phyloP scores from a whole-genome alignment of 2,113 vertebrate species.

The Corapipo altera region DNA sequence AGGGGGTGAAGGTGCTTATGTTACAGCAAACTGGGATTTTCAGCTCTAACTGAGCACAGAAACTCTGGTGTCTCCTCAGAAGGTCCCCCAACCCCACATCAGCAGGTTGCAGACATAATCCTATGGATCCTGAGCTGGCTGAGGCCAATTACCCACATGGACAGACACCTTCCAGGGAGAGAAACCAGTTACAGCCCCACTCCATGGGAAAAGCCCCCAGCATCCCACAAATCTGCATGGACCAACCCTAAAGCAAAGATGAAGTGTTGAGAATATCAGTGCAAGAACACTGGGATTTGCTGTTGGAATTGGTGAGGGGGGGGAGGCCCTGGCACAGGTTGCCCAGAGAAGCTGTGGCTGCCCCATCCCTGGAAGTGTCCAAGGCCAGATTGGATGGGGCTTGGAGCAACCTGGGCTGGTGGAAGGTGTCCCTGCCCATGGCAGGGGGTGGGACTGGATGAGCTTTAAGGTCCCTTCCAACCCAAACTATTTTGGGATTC shows the following conservation, averaged over 20 bases:
- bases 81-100: neutral
- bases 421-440: neutral
- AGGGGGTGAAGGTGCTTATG: neutral
- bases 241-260: neutral
- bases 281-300: neutral
- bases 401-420: rapidly evolving
- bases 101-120: neutral
- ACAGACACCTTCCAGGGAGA: neutral
- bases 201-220: neutral
- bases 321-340: neutral
- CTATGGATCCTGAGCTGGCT: neutral
- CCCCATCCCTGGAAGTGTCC: neutral
- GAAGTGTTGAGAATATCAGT: neutral
- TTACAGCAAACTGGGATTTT: neutral
- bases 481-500: neutral
- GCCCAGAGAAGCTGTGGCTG: neutral
- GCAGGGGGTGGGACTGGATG: too few species aligned
- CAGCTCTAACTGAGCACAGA: neutral
- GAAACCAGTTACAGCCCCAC: neutral
- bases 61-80: too few species aligned
- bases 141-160: neutral
- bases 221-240: neutral
- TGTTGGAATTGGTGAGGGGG: neutral
- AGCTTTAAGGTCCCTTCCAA: neutral
- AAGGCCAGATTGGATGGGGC: rapidly evolving